These are phyloP conservation scores for Chrysolina oricalcia DNA, from an alignment of 2,888 invertebrate genomes.

Conservation along the genomic window DNA sequence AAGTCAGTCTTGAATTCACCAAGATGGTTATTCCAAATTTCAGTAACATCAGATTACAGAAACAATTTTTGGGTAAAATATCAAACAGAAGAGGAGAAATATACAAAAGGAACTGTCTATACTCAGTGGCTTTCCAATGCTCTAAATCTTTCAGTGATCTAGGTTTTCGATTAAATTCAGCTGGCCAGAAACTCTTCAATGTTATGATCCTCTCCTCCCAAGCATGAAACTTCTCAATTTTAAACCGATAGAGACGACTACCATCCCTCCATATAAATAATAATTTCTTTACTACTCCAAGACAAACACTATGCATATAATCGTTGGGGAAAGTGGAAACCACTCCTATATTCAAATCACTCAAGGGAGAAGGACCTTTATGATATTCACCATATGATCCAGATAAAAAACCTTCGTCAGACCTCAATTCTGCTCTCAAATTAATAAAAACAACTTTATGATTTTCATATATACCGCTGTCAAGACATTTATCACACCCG, in stretches of 20 bases:
- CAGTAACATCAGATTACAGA: constrained; percentile 40
- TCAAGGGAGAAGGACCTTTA: constrained; percentile 48
- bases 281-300: constrained; percentile 47
- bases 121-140: constrained; percentile 51
- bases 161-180: constrained; percentile 50
- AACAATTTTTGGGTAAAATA: constrained; percentile 36
- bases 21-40: constrained; percentile 33
- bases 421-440: constrained; percentile 47
- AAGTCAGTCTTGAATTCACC: constrained; percentile 35
- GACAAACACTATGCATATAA: constrained; percentile 58
- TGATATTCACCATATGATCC: constrained; percentile 42
- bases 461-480: constrained; percentile 45
- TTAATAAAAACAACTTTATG: constrained; percentile 51
- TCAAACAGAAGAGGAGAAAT: constrained; percentile 39
- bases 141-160: constrained; percentile 43
- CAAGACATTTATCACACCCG: constrained; percentile 56
- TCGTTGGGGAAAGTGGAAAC: constrained; percentile 55
- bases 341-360: constrained; percentile 50
- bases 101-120: constrained; percentile 48
- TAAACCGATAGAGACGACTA: constrained; percentile 29
- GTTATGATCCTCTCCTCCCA: constrained; percentile 32
- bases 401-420: constrained; percentile 42
- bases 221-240: constrained; percentile 8
- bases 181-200: constrained; percentile 34
- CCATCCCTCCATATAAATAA: constrained; percentile 42